Conservation (phyloP, 2,888 invertebrate species). For the Zhuqinia jingwanae region DNA sequence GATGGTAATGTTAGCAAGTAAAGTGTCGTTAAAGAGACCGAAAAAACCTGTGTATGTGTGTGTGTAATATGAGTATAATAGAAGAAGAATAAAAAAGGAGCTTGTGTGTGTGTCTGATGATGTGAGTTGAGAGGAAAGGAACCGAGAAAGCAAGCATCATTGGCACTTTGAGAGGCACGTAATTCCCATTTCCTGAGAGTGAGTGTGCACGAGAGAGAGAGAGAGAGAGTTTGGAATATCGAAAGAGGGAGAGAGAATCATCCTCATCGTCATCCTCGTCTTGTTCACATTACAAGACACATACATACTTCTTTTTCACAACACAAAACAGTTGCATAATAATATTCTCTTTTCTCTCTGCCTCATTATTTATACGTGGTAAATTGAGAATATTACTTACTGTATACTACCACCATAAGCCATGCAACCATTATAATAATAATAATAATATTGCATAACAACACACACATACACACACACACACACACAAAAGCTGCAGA, state of each 20-base stretch:
- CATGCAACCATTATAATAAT: background rate
- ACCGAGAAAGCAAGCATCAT: slow-evolving; percentile 75
- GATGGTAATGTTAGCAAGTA: slow-evolving; percentile 38
- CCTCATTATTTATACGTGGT: slow-evolving; percentile 69
- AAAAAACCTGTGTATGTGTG: slow-evolving; percentile 30
- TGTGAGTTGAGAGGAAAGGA: slow-evolving; percentile 22
- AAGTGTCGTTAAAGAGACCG: slow-evolving; percentile 66
- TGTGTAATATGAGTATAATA: slow-evolving; percentile 39
- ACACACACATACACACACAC: too few relatives aligned
- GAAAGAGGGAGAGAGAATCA: slow-evolving; percentile 40
- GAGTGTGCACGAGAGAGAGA: slow-evolving; percentile 60
- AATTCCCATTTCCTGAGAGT: slow-evolving; percentile 79
- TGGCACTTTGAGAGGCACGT: slow-evolving; percentile 79
- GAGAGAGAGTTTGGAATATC: background rate
- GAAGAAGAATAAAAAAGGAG: slow-evolving; percentile 14
- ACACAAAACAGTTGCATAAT: slow-evolving; percentile 63
- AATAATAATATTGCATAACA: too few relatives aligned
- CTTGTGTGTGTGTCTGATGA: too few relatives aligned
- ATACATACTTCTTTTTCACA: background rate
- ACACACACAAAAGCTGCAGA: too few relatives aligned
- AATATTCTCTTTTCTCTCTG: slow-evolving; percentile 62
- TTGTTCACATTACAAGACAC: slow-evolving; percentile 18
- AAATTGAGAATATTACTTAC: slow-evolving; percentile 56
- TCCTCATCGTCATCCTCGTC: slow-evolving; percentile 8
- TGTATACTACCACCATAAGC: background rate